Conservation (phyloP, 2,113 vertebrate genomes). For the Myiopsitta monachus region DNA sequence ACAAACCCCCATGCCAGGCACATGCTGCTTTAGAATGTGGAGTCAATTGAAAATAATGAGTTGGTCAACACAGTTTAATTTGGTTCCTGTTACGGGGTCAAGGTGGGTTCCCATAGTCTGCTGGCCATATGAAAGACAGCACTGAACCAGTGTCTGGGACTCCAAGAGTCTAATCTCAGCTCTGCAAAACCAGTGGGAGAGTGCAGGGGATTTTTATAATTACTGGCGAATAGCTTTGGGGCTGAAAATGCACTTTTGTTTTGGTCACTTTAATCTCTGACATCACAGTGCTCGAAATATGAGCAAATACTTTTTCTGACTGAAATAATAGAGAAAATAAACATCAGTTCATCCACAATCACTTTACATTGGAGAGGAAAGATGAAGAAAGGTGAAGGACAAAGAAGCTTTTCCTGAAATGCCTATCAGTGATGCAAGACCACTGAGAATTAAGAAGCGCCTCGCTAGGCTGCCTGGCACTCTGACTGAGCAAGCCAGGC, state of each 20-base stretch:
- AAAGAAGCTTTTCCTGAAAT: neutral
- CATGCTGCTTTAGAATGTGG: neutral
- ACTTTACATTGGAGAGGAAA: neutral
- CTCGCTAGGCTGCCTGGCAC: neutral
- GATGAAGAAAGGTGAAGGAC: neutral
- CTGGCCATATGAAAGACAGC: neutral
- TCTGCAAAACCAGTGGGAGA: neutral
- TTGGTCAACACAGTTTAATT: neutral
- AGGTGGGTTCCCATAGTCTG: fast-evolving
- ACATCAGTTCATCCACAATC: neutral
- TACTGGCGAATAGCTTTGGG: neutral
- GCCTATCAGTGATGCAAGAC: neutral
- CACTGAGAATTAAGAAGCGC: neutral
- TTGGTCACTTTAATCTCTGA: neutral
- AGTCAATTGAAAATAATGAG: neutral
- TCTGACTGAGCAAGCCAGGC: neutral
- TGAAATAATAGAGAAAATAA: neutral
- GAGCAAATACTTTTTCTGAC: neutral
- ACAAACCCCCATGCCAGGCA: neutral
- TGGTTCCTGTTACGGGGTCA: neutral
- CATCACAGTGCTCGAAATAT: neutral
- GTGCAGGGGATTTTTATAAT: neutral
- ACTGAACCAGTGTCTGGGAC: neutral
- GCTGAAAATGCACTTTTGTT: neutral
- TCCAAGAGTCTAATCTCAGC: neutral